Conservation (phyloP, 2,113 vertebrate species). For the Thunnus thynnus region DNA sequence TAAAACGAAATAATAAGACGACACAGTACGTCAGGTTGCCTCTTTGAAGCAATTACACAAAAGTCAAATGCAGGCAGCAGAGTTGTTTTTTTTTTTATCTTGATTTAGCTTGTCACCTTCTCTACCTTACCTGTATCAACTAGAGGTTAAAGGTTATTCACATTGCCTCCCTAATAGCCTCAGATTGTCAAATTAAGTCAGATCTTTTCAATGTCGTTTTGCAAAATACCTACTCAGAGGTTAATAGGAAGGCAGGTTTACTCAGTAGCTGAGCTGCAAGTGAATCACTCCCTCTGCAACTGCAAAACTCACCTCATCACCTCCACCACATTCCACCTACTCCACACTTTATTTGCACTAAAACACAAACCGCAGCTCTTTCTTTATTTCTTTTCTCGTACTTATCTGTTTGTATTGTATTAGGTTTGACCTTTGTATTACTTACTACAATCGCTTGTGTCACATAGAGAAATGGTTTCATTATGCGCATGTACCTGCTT, state of each 20-base stretch:
- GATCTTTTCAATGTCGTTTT: constrained; percentile 13
- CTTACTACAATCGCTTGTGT: background rate
- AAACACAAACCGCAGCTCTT: background rate
- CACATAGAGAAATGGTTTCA: constrained; percentile 30
- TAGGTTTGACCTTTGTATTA: constrained; percentile 29
- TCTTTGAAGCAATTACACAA: background rate
- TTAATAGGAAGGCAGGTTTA: constrained; percentile 43
- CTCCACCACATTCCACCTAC: background rate
- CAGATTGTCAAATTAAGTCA: constrained; percentile 41
- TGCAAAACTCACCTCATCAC: background rate
- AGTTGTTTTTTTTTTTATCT: background rate
- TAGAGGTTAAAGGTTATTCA: constrained; percentile 31
- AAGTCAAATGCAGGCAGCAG: background rate
- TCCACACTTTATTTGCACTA: background rate
- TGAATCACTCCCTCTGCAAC: constrained; percentile 12
- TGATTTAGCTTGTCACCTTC: background rate
- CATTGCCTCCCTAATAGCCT: constrained; percentile 13
- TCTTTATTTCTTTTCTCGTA: background rate
- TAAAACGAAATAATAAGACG: background rate
- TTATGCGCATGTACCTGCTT: background rate
- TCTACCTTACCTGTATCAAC: constrained; percentile 19
- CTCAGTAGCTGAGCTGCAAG: background rate
- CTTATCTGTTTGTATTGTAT: background rate
- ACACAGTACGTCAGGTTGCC: too few species aligned
- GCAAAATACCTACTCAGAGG: constrained; percentile 32